These are phyloP conservation scores for Boulengeromyrus knoepffleri DNA, from an alignment of 2,113 vertebrate genomes.

Conservation along the genomic window DNA sequence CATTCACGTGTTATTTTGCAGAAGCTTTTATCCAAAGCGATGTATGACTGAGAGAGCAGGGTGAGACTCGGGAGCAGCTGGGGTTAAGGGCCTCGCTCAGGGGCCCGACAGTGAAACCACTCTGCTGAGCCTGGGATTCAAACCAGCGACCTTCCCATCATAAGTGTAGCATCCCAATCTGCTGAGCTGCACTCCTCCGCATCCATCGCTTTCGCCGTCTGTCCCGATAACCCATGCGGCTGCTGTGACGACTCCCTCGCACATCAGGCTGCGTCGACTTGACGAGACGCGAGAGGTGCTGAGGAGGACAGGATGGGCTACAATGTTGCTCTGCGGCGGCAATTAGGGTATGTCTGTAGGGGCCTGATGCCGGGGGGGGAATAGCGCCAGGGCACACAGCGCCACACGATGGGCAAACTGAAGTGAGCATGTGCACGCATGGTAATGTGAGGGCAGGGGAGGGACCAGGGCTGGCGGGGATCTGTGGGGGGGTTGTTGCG, in stretches of 20 bases:
- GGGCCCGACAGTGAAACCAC: neutral
- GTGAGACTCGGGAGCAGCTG: neutral
- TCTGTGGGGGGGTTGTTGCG: neutral
- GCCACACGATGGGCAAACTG: neutral
- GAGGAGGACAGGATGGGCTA: neutral
- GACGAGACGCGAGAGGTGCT: slow-evolving; percentile 13
- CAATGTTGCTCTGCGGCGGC: neutral
- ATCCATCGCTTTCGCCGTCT: no score
- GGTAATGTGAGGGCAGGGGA: neutral
- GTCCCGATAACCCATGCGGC: neutral
- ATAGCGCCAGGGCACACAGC: neutral
- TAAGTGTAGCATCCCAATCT: neutral
- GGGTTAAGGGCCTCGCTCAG: neutral
- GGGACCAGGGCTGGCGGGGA: neutral
- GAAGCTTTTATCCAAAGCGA: neutral
- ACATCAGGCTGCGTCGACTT: neutral
- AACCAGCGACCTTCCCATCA: neutral
- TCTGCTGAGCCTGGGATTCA: neutral
- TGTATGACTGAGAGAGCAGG: neutral
- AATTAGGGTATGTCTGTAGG: slow-evolving; percentile 4
- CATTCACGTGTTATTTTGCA: neutral
- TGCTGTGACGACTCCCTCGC: neutral
- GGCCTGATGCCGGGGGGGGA: neutral
- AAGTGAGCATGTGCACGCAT: neutral
- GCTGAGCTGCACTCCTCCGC: neutral